Base-by-base conservation (phyloP, 2,888 invertebrate species). In the Synanthedon tipuliformis region DNA sequence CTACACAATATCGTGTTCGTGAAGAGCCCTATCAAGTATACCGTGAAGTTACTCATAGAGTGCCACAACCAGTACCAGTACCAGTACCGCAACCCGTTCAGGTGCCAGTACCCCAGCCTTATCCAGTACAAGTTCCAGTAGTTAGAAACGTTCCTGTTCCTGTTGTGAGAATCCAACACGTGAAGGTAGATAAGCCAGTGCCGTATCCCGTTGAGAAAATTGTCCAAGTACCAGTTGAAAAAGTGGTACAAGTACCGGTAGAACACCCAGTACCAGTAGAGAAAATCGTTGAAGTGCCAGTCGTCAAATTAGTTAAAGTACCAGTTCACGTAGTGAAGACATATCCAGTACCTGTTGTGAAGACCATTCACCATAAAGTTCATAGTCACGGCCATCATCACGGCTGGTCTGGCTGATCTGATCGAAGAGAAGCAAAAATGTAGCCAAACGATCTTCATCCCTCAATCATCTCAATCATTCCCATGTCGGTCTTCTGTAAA, bases 141-240 rank as follows among this genome's bases (percentile, higher is more conserved):
- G 68, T 87, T 41, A 89, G 79, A 57, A 86, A 89, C 18, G 75
- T 89, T 0, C 89, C 89, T 53, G 81, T 90, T 2, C 89, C 90
- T 3, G 82, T 90, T 0, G 87, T 90, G 7, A 81, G 89, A 63
- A 89, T 88, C 51, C 89, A 89, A 57, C 88, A 89, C 4, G 88
- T 89, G 16, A 75, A 88, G 53, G 76, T 90, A 12, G 90, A 90
- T 65, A 90, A 82, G 59, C 89, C 89, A 40, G 89, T 90, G 34
- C 90, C 90, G 1, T 89, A 89, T 65, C 82, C 89, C 13, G 90
- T 90, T 11, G 89, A 89, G 63, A 90, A 89, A 67, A 89, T 90
- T 56, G 88, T 90, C 55, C 87, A 89, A 55, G 81, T 90, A 10
- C 90, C 89, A 50, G 81, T 88, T 3, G 90, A 90, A 65, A 89